Evolutionary conservation across 2,888 invertebrate species (phyloP).

Genomic region (Zaprionus bogoriensis): DNA sequence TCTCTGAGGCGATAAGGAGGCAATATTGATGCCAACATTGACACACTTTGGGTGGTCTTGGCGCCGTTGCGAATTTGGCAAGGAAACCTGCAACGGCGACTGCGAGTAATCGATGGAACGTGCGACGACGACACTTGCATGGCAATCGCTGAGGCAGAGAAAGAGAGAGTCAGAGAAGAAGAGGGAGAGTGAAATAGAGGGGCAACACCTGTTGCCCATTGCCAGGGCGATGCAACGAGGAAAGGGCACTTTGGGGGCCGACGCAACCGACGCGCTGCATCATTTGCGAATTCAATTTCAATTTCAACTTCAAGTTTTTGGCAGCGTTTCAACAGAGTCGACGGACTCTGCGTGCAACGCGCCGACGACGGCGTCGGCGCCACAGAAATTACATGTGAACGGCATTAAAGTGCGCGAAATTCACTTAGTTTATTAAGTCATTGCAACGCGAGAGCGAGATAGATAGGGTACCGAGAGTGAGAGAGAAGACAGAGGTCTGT

Average conservation of each 20-base stretch:
- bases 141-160: slow-evolving; percentile 21
- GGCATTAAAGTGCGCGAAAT: slow-evolving; percentile 69
- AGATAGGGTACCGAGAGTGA: not conserved
- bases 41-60: slow-evolving; percentile 79
- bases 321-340: slow-evolving; percentile 64
- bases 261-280: slow-evolving; percentile 57
- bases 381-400: slow-evolving; percentile 52
- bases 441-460: slow-evolving; percentile 23
- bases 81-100: slow-evolving; percentile 30
- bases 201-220: slow-evolving; percentile 58
- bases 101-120: slow-evolving; percentile 71
- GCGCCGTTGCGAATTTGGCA: slow-evolving; percentile 64
- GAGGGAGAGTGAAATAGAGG: no score
- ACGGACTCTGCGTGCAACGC: no score
- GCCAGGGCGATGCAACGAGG: slow-evolving; percentile 35
- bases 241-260: slow-evolving; percentile 31
- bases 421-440: slow-evolving; percentile 67
- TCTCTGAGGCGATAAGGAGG: slow-evolving; percentile 29
- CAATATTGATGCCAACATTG: slow-evolving; percentile 61
- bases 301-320: slow-evolving; percentile 60
- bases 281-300: slow-evolving; percentile 69
- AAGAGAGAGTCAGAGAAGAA: not conserved
- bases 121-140: slow-evolving; percentile 47
- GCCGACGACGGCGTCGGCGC: slow-evolving; percentile 41
- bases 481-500: slow-evolving; percentile 29